Evolutionary conservation across 1,140 invertebrate species (phyloP).

Genomic region (Reticulitermes speratus): DNA sequence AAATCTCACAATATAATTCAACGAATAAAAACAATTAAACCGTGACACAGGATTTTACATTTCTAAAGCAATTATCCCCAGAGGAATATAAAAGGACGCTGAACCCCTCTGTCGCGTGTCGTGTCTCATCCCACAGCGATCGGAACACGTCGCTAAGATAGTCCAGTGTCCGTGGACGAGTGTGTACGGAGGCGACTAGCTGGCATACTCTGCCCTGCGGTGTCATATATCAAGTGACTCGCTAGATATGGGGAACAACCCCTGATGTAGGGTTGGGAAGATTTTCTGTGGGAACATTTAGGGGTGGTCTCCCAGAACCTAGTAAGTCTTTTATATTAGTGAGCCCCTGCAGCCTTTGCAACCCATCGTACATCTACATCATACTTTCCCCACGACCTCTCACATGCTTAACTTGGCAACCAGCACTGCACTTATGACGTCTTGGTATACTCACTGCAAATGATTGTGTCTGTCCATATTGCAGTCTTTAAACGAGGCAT

Average conservation of each 20-base stretch:
- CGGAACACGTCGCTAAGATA: too few relatives aligned
- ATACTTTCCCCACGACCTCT: neutral
- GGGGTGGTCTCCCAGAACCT: neutral
- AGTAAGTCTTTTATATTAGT: conserved; percentile 11
- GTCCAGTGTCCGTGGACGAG: neutral
- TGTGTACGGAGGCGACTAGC: neutral
- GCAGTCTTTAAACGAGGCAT: too few relatives aligned
- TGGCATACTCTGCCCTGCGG: neutral
- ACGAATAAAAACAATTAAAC: too few relatives aligned
- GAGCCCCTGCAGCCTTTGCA: neutral
- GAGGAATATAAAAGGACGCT: too few relatives aligned
- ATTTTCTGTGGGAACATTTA: neutral
- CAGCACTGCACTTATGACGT: neutral
- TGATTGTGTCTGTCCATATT: neutral
- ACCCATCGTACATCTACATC: neutral
- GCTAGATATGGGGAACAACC: neutral
- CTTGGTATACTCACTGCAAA: neutral
- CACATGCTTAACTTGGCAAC: neutral
- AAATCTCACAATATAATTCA: too few relatives aligned
- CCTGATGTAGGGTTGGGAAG: neutral
- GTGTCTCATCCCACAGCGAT: too few relatives aligned
- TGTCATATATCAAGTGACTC: neutral
- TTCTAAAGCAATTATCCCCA: too few relatives aligned
- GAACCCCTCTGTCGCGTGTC: too few relatives aligned
- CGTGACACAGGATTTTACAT: too few relatives aligned